A percentile compares a stretch with the other conserved stretches of the same genome.
Evolutionary conservation across 2,113 vertebrate genomes (phyloP).

Genomic region (Murina feae): DNA sequence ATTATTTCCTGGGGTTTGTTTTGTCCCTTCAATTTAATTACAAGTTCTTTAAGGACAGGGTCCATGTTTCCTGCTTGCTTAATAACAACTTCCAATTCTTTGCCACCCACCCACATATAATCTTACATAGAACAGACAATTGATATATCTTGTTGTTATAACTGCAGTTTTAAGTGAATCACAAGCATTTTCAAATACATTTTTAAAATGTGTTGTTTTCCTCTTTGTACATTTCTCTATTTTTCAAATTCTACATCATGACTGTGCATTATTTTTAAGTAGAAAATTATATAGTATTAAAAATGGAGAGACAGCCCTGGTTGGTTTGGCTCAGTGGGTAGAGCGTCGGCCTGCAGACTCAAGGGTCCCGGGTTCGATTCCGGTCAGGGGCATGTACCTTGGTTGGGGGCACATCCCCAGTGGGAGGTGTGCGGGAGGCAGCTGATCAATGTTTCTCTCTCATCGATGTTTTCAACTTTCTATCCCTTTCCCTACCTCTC

Average conservation of each 20-base stretch:
- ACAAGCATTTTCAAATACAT: background rate
- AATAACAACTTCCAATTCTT: background rate
- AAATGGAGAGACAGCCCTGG: background rate
- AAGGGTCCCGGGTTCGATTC: no score
- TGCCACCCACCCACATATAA: background rate
- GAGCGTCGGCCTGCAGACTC: no score
- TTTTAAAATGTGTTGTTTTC: slow-evolving; percentile 14
- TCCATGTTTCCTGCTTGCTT: background rate
- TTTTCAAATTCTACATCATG: slow-evolving; percentile 10
- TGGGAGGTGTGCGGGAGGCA: no score
- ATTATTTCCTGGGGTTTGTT: background rate
- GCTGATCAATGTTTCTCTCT: no score
- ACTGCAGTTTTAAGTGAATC: slow-evolving; percentile 19
- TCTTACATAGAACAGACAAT: slow-evolving; percentile 11
- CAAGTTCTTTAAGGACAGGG: background rate
- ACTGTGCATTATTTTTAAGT: slow-evolving; percentile 24
- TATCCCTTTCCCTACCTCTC: no score
- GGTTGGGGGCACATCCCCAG: no score
- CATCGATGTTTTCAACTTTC: no score
- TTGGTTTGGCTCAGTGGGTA: no score
- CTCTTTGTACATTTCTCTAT: background rate
- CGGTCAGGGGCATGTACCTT: no score
- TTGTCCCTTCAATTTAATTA: background rate
- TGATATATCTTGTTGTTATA: background rate
- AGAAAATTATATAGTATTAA: slow-evolving; percentile 31